Evolutionary conservation across 2,113 vertebrate genomes (phyloP).

Genomic region (Peromyscus polionotus): DNA sequence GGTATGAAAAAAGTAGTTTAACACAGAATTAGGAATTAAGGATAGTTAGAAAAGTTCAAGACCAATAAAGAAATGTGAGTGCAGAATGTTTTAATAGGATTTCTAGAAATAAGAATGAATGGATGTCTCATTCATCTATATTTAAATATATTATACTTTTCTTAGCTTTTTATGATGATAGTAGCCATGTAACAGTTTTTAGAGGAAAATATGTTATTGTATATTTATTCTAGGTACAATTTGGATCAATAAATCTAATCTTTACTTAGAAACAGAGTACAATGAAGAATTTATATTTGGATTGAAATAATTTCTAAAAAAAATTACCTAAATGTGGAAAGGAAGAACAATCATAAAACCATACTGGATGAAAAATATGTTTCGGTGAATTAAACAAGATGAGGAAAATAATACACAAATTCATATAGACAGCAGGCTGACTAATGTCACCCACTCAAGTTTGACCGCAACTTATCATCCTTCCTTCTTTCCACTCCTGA

Average conservation of each 20-base stretch:
- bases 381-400: neutral
- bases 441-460: neutral
- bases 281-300: neutral
- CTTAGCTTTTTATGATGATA: neutral
- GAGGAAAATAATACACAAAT: neutral
- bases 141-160: neutral
- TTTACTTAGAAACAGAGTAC: neutral
- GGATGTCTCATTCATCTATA: neutral
- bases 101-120: constrained; percentile 31
- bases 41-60: accelerated
- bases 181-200: neutral
- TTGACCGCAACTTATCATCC: neutral
- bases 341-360: neutral
- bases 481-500: constrained; percentile 2
- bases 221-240: neutral
- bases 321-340: neutral
- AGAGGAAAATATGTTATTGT: neutral
- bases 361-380: neutral
- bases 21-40: neutral
- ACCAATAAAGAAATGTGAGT: neutral
- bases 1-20: neutral
- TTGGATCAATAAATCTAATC: neutral
- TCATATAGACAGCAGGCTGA: neutral
- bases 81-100: neutral
- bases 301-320: neutral